Conservation (phyloP, 2,113 vertebrate genomes). For the Columbina picui region DNA sequence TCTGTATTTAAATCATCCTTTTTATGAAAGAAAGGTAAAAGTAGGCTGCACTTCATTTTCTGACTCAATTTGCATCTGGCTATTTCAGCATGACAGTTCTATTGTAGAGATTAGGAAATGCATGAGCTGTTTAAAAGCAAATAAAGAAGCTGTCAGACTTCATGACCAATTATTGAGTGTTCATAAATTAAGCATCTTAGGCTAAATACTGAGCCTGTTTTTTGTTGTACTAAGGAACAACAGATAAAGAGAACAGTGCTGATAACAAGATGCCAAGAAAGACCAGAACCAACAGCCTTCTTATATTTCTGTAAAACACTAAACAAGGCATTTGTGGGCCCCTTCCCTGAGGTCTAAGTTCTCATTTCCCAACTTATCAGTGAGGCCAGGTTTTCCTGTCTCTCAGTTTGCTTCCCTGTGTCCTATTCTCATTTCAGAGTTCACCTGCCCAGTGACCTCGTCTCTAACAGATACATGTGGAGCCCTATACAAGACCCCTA, state of each 20-base stretch:
- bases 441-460: not conserved
- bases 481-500: not conserved
- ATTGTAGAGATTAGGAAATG: not conserved
- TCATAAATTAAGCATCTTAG: not conserved
- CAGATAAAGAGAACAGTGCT: not conserved
- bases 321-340: not conserved
- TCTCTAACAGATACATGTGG: not conserved
- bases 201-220: not conserved
- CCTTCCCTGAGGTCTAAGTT: not conserved
- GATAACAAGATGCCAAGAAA: not conserved
- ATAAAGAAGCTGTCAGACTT: not conserved
- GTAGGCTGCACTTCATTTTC: not conserved
- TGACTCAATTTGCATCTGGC: not conserved
- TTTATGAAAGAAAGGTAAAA: not conserved
- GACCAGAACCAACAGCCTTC: not conserved
- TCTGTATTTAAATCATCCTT: not conserved
- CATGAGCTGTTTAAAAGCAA: constrained; percentile 22
- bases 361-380: not conserved
- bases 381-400: not conserved
- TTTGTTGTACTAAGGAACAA: not conserved
- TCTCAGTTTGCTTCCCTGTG: not conserved
- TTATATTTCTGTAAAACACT: not conserved
- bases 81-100: constrained; percentile 25
- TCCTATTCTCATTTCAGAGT: not conserved
- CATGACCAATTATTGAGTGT: not conserved